Percentiles rank a stretch among this genome's conserved stretches.
phyloP scores from a whole-genome alignment of 2,797 vertebrate genomes.

The Alca torda region DNA sequence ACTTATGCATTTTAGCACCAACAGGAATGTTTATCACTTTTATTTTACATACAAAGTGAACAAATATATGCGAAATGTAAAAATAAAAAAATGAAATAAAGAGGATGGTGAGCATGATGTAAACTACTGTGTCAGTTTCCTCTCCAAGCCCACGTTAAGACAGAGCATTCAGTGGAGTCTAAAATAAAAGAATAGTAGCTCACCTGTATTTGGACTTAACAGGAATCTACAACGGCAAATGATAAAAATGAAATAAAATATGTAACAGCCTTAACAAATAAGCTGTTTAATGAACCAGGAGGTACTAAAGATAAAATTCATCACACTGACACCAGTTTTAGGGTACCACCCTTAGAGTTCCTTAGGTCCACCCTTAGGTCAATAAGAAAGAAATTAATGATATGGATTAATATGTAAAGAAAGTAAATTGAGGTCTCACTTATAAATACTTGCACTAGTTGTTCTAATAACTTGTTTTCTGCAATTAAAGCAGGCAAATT shows the following conservation, averaged over 20 bases:
- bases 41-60: not conserved
- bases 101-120: not conserved
- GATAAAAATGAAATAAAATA: not conserved
- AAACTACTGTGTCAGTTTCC: not conserved
- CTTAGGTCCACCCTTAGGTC: not conserved
- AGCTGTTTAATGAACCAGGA: not conserved
- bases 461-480: not conserved
- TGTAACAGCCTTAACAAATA: not conserved
- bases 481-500: not conserved
- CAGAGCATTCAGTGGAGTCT: not conserved
- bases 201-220: not conserved
- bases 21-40: not conserved
- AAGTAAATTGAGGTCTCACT: conserved; percentile 7
- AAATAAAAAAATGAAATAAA: not conserved
- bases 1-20: not conserved
- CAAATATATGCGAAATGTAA: not conserved
- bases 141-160: not conserved
- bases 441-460: not conserved
- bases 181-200: not conserved
- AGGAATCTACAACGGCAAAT: not conserved
- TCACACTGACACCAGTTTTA: not conserved
- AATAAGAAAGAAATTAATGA: not conserved
- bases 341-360: not conserved
- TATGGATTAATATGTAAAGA: not conserved
- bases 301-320: not conserved